phyloP scores from a whole-genome alignment of 2,888 invertebrate genomes.

The Sarcophaga subvicina region DNA sequence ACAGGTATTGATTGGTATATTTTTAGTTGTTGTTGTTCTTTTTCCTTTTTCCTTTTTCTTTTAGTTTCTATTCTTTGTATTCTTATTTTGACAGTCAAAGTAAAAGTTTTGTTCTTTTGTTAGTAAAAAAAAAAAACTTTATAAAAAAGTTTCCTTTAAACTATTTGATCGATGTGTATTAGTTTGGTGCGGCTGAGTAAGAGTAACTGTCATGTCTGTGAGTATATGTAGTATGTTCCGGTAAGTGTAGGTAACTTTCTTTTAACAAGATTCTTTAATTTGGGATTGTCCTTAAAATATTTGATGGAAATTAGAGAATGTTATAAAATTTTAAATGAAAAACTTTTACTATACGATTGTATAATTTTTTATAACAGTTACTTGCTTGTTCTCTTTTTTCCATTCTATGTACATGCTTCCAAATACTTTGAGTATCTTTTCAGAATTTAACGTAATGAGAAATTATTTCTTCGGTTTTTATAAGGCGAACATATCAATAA shows the following conservation, averaged over 20 bases:
- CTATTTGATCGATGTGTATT: slow-evolving; percentile 37
- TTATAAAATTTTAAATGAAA: slow-evolving; percentile 37
- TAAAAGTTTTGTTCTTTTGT: slow-evolving; percentile 22
- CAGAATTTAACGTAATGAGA: too few relatives aligned
- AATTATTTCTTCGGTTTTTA: too few relatives aligned
- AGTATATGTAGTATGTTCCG: neutral
- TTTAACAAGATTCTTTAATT: slow-evolving; percentile 60
- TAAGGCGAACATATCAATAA: too few relatives aligned
- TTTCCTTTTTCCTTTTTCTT: neutral
- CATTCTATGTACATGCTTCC: too few relatives aligned
- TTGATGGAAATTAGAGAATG: slow-evolving; percentile 40
- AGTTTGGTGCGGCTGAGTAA: neutral
- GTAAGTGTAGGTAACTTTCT: slow-evolving; percentile 27
- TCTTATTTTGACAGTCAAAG: slow-evolving; percentile 14
- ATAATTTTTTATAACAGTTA: slow-evolving; percentile 59
- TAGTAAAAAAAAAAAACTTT: slow-evolving; percentile 35
- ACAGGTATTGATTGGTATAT: slow-evolving; percentile 32
- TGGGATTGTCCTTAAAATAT: slow-evolving; percentile 35
- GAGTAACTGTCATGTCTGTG: neutral
- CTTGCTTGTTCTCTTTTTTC: neutral
- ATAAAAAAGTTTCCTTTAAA: slow-evolving; percentile 60
- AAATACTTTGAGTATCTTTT: too few relatives aligned
- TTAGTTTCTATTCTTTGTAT: neutral
- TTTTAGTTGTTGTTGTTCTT: slow-evolving; percentile 3
- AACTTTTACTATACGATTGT: slow-evolving; percentile 54